Evolutionary conservation across 2,113 vertebrate genomes (phyloP).

Genomic region (Malaclemys terrapin): DNA sequence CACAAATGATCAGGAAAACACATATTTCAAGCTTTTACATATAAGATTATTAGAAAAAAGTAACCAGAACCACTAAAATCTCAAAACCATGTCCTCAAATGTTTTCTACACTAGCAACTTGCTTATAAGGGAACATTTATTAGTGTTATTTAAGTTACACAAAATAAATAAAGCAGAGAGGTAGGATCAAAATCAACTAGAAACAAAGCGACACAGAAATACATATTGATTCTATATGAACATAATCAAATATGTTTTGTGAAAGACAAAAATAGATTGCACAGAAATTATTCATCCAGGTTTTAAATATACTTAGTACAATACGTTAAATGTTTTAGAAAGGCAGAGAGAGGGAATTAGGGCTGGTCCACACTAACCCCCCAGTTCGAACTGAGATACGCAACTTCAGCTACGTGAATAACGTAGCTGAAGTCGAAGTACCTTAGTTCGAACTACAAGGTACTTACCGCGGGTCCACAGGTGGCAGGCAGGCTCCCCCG

Average conservation of each 20-base stretch:
- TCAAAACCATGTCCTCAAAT: not conserved
- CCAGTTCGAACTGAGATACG: no score
- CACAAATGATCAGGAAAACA: not conserved
- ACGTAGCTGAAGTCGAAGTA: no score
- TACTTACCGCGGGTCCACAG: no score
- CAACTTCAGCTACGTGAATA: no score
- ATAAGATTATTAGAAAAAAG: not conserved
- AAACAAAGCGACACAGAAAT: not conserved
- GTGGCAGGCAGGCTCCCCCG: no score
- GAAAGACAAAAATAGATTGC: not conserved
- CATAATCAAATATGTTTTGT: not conserved
- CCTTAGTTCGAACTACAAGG: no score
- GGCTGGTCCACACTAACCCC: no score
- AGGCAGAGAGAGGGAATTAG: not conserved
- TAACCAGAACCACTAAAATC: not conserved
- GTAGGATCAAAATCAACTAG: not conserved
- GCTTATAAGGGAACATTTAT: not conserved
- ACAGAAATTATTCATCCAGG: not conserved
- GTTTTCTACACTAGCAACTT: not conserved
- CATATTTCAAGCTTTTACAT: not conserved
- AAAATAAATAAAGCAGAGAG: not conserved
- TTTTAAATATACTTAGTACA: constrained; percentile 32
- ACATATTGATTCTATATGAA: not conserved
- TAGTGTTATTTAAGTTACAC: not conserved
- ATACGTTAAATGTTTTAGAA: constrained; percentile 27